A percentile compares a stretch with the other conserved stretches of the same genome.
Conservation (phyloP, 2,113 vertebrate species). For the Gambusia holbrooki region DNA sequence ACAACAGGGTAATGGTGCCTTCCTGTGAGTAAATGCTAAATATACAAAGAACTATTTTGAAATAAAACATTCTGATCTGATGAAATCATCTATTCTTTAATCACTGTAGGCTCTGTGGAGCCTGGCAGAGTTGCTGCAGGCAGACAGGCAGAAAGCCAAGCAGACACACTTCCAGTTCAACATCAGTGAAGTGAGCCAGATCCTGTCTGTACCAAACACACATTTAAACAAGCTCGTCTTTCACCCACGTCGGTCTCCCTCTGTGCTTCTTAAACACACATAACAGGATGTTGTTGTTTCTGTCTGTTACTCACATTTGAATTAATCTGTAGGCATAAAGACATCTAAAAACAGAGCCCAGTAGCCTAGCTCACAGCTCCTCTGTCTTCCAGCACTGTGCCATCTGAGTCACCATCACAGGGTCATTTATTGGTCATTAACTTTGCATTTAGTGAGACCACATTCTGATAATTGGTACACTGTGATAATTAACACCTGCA, state of each 20-base stretch:
- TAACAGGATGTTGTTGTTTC: background rate
- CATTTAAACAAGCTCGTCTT: background rate
- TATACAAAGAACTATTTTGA: too few relatives aligned
- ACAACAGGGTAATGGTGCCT: too few relatives aligned
- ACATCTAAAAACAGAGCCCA: slow-evolving; percentile 15
- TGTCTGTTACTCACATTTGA: background rate
- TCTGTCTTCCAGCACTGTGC: too few relatives aligned
- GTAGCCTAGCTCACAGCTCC: too few relatives aligned
- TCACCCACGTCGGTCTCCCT: background rate
- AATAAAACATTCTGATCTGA: too few relatives aligned
- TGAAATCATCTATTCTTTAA: too few relatives aligned
- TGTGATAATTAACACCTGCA: too few relatives aligned
- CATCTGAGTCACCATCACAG: too few relatives aligned
- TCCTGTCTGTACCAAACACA: background rate
- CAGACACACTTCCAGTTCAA: background rate
- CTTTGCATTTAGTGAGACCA: too few relatives aligned
- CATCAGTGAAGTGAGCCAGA: background rate
- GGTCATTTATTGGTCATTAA: too few relatives aligned
- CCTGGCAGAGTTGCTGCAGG: background rate
- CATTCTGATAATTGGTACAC: background rate
- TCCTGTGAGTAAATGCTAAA: too few relatives aligned
- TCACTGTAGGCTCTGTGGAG: background rate
- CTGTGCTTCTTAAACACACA: background rate
- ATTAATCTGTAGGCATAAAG: background rate
- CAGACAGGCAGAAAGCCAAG: background rate